These are phyloP conservation scores for Dicyrtoma fusca DNA, from an alignment of 2,888 invertebrate species.

Conservation along the genomic window DNA sequence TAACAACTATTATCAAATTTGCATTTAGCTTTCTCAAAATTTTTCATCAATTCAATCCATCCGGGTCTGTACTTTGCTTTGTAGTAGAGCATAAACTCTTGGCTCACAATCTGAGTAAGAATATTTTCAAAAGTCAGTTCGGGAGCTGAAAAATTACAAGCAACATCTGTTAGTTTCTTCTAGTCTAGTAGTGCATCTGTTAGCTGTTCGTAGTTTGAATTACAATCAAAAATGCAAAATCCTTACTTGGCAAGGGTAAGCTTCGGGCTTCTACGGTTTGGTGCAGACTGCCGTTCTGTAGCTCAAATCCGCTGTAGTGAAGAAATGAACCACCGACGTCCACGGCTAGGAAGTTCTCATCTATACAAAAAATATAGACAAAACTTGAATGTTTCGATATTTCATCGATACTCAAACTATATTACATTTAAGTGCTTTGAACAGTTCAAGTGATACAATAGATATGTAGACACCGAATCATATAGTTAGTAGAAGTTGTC, in stretches of 20 bases:
- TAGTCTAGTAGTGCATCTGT: too few relatives aligned
- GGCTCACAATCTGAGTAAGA: slow-evolving; percentile 48
- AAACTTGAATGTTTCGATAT: neutral
- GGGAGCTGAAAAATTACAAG: slow-evolving; percentile 41
- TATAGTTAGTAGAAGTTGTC: too few relatives aligned
- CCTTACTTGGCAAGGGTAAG: slow-evolving; percentile 19
- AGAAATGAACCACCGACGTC: slow-evolving; percentile 39
- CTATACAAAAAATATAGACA: slow-evolving; percentile 8
- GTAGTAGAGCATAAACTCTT: slow-evolving; percentile 54
- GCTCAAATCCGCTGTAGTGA: slow-evolving; percentile 34
- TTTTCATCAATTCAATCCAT: slow-evolving; percentile 54
- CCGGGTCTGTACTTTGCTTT: slow-evolving; percentile 54
- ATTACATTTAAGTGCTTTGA: too few relatives aligned
- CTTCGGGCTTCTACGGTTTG: slow-evolving; percentile 16
- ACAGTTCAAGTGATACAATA: too few relatives aligned
- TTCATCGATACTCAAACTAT: neutral
- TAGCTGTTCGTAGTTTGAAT: neutral
- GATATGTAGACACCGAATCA: too few relatives aligned
- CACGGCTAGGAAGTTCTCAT: slow-evolving; percentile 31
- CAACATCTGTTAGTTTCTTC: neutral
- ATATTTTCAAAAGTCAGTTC: slow-evolving; percentile 50
- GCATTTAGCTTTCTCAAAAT: slow-evolving; percentile 53
- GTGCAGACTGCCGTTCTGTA: neutral
- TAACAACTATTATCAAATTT: slow-evolving; percentile 38
- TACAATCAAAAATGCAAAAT: neutral